These are phyloP conservation scores for Laterallus jamaicensis DNA, from an alignment of 2,113 vertebrate species.

Conservation along the genomic window DNA sequence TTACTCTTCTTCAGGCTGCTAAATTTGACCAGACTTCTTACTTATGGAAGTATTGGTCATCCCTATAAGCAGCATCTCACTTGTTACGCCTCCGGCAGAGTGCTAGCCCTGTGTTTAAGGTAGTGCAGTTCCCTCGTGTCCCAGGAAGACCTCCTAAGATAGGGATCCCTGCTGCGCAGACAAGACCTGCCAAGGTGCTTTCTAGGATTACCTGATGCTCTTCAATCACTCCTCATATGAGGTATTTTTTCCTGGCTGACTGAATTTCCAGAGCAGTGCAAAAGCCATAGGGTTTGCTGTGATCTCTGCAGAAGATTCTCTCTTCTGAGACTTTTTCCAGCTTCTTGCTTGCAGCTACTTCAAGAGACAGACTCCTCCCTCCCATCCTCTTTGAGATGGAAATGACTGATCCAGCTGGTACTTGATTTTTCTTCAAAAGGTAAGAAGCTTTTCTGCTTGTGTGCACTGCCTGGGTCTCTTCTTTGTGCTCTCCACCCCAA, in stretches of 20 bases:
- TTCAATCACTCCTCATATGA: slow-evolving; percentile 19
- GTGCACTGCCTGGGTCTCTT: not conserved
- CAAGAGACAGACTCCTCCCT: slow-evolving; percentile 41
- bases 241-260: not conserved
- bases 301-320: slow-evolving; percentile 49
- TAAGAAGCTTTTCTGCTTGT: not conserved
- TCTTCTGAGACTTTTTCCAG: slow-evolving; percentile 44
- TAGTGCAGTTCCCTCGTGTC: not conserved
- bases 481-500: not conserved
- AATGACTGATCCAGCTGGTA: not conserved
- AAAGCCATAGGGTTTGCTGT: not conserved
- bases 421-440: not conserved
- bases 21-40: not conserved
- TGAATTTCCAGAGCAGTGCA: slow-evolving; percentile 29
- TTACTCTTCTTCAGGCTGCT: not conserved
- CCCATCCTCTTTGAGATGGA: slow-evolving; percentile 47
- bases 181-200: not conserved
- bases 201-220: not conserved
- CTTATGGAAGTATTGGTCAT: not conserved
- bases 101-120: not conserved
- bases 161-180: not conserved
- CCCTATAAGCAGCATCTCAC: not conserved
- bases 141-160: not conserved
- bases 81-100: not conserved
- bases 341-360: slow-evolving; percentile 33